phyloP scores from a whole-genome alignment of 2,797 vertebrate species.

The Melanotaenia maccullochi region DNA sequence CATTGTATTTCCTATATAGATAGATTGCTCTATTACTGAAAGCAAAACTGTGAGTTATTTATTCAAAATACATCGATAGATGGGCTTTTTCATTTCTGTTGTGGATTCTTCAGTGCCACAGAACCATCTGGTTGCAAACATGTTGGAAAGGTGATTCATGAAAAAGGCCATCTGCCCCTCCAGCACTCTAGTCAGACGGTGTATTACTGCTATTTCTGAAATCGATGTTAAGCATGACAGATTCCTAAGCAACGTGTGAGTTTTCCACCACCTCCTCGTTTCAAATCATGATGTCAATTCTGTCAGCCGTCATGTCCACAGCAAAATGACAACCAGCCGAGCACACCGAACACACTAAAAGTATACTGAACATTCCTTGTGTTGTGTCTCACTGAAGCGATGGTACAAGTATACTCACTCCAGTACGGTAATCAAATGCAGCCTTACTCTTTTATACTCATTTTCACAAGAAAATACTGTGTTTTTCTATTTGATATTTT shows the following conservation, averaged over 20 bases:
- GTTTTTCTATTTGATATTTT: too few relatives aligned
- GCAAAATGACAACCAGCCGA: slow-evolving; percentile 1
- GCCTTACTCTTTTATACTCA: too few relatives aligned
- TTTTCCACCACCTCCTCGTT: slow-evolving; percentile 61
- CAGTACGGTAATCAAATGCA: not conserved
- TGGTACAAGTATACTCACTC: not conserved
- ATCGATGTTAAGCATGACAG: slow-evolving; percentile 49
- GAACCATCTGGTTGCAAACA: slow-evolving; percentile 62
- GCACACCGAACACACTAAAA: not conserved
- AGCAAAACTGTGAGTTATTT: slow-evolving; percentile 2
- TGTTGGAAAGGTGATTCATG: slow-evolving; percentile 70
- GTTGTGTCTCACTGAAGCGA: not conserved
- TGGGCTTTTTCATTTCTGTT: slow-evolving; percentile 11
- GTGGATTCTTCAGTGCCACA: slow-evolving; percentile 16
- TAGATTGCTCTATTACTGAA: not conserved
- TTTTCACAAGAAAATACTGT: too few relatives aligned
- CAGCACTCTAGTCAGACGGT: slow-evolving; percentile 46
- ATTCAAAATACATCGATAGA: not conserved
- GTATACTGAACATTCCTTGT: not conserved
- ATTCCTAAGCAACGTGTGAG: slow-evolving; percentile 57
- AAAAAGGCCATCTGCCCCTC: slow-evolving; percentile 64
- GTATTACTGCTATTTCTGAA: slow-evolving; percentile 65
- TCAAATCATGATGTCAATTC: slow-evolving; percentile 52
- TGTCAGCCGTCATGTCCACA: slow-evolving; percentile 51
- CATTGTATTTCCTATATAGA: not conserved